phyloP scores from a whole-genome alignment of 2,888 invertebrate species.

The Caenorhabditis imperialis region DNA sequence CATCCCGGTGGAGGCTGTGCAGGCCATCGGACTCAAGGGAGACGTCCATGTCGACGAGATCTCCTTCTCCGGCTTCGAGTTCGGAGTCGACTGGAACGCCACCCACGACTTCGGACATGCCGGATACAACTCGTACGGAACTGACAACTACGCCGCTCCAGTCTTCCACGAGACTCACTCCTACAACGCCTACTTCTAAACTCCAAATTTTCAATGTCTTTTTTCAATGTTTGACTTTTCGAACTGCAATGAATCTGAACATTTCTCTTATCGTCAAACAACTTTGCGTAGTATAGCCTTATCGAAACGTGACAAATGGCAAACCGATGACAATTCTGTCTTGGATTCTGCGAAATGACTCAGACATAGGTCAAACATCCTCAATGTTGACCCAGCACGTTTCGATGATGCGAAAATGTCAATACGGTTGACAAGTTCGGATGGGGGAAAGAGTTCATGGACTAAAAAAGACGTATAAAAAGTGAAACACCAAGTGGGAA shows the following conservation, averaged over 20 bases:
- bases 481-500: slow-evolving; percentile 8
- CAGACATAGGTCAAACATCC: slow-evolving; percentile 4
- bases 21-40: slow-evolving; percentile 67
- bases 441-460: slow-evolving; percentile 21
- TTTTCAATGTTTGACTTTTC: neutral
- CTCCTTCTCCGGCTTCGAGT: slow-evolving; percentile 64
- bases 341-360: slow-evolving; percentile 2
- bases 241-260: neutral
- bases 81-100: slow-evolving; percentile 51
- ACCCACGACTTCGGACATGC: slow-evolving; percentile 64
- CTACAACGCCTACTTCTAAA: slow-evolving; percentile 57
- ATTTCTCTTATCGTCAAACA: too few relatives aligned
- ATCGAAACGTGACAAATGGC: too few relatives aligned
- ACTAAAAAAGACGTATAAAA: slow-evolving; percentile 8
- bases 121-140: slow-evolving; percentile 67
- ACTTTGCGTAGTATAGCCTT: too few relatives aligned
- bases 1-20: slow-evolving; percentile 60
- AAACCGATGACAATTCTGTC: too few relatives aligned
- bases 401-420: slow-evolving; percentile 13
- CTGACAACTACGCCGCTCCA: slow-evolving; percentile 60
- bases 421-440: slow-evolving; percentile 26
- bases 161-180: slow-evolving; percentile 52
- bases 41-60: slow-evolving; percentile 61
- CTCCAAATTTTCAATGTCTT: neutral
- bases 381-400: slow-evolving; percentile 10